Base-by-base conservation (phyloP, 2,888 invertebrate genomes). In the Congeria kusceri region DNA sequence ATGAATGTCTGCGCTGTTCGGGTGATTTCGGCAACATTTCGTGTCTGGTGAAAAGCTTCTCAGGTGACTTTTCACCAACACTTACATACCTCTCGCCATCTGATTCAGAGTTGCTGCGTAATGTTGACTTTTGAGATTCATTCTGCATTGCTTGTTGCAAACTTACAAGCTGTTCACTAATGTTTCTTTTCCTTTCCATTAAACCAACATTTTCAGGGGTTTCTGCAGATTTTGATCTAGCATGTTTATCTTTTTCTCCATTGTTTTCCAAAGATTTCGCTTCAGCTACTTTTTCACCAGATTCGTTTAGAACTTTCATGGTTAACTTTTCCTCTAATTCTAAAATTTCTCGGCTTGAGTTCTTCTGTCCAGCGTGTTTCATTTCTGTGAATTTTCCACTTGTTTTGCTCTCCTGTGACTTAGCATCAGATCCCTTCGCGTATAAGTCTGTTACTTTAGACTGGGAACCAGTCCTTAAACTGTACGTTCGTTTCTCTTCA, bases 1-100 rank as follows among this genome's bases (percentile, higher is more conserved):
- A 46, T 32, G 65, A 61, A 15, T 13, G 9, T 18, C 23, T 39
- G 13, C 61, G 27, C 25, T 32, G 44, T 28, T 49, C 59, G 29
- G 28, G 59, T 28, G 69, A 69, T 25, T 49, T 61, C 13, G 46
- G 61, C 13, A 47, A 23, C 44, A 61, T 27, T 28, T 59, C 44
- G 9, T 18, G 32, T 11, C 32, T 25, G 13, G 59, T 15, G 9
- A 18, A 27, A 25, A 61, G 44, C 53, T 61, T 61, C 32, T 69
- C 61, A 49, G 69, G 61, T 15, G 61, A 49, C 20, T 23, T 61
- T 0, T 32, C 44, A 23, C 53, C 7, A 23, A 20, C 18, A 20
- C 53, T 53, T n/a, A 53, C 25, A 18, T 18, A 20, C 3, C 20
- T 20, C 18, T 53, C 25, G n/a, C 20, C 20, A 53, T 25, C 53